Base-by-base conservation (phyloP, 2,888 invertebrate genomes). In the Dryomyza anilis region DNA sequence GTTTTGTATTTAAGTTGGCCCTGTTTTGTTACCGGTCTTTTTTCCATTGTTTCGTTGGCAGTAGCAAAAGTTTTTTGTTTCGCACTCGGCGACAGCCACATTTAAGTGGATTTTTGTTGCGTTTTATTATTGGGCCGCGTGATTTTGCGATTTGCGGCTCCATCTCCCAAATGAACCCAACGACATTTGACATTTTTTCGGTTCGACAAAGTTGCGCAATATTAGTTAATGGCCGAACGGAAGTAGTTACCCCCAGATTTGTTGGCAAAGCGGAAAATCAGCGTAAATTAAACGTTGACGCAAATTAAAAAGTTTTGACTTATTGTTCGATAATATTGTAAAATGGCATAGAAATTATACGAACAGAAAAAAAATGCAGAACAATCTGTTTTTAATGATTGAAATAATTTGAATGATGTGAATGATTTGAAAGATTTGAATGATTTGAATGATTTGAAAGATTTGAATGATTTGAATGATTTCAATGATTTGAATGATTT, bases 41-140 rank as follows among this genome's bases (percentile, higher is more conserved):
- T n/a, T n/a, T n/a, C n/a, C n/a, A n/a, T n/a, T n/a, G n/a, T n/a
- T n/a, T n/a, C n/a, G n/a, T n/a, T n/a, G n/a, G n/a, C n/a, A n/a
- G n/a, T n/a, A n/a, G n/a, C n/a, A n/a, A n/a, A n/a, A n/a, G n/a
- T n/a, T n/a, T n/a, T n/a, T n/a, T n/a, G n/a, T n/a, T 23, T 36
- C 52, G 56, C 8, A 45, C 48, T 64, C n/a, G 19, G 65, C 29
- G 53, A 53, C 57, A 63, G 66, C 68, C 63, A 65, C 58, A 46
- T 65, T 76, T 77, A 79, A 78, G 78, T 79, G 78, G 78, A 79
- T 78, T 78, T n/a, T n/a, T 78, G 74, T 74, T 78, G 73, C 76
- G 78, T 76, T 79, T 78, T 78, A 79, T 79, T 76, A 78, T 46
- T 21, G 16, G 29, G 57, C 56, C 61, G 64, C 56, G 52, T 60